Evolutionary conservation across 2,888 invertebrate species (phyloP).

Genomic region (Drosophila atripex): DNA sequence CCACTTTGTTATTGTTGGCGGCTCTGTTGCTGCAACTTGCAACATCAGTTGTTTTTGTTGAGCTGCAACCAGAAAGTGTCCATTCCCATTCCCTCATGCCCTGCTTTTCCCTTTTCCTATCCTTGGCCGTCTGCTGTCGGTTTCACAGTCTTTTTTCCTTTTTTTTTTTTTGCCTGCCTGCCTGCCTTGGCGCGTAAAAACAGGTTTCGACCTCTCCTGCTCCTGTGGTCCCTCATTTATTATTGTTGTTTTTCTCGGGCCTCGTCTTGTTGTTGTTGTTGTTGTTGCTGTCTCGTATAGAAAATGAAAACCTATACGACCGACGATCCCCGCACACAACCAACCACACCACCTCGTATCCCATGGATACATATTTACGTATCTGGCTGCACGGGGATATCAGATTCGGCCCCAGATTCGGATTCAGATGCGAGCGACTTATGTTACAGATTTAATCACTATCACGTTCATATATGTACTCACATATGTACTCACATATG

Average conservation of each 20-base stretch:
- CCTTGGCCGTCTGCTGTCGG: constrained; percentile 25
- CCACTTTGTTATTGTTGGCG: constrained; percentile 11
- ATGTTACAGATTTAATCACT: constrained; percentile 32
- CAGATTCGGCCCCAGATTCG: constrained; percentile 13
- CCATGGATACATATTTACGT: constrained; percentile 10
- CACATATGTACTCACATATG: background rate
- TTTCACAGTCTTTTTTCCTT: constrained; percentile 2
- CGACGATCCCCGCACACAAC: constrained; percentile 18
- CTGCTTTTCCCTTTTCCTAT: constrained; percentile 22
- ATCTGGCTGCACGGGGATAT: constrained; percentile 25
- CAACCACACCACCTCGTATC: background rate
- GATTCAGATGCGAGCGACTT: constrained; percentile 13
- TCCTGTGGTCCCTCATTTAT: constrained; percentile 35
- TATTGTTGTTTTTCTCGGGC: constrained; percentile 28
- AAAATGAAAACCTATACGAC: constrained; percentile 67
- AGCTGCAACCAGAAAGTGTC: constrained; percentile 11
- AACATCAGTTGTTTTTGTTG: constrained; percentile 47
- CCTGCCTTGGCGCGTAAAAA: constrained; percentile 56
- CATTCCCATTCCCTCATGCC: constrained; percentile 8
- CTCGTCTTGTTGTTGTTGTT: constrained; percentile 23
- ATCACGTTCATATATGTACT: constrained; percentile 1
- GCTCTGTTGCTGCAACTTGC: constrained; percentile 37
- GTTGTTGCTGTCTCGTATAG: constrained; percentile 22
- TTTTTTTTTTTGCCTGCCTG: constrained; percentile 22
- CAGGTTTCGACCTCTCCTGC: constrained; percentile 63